phyloP scores from a whole-genome alignment of 2,888 invertebrate genomes.

The Lasioglossum malachurum region DNA sequence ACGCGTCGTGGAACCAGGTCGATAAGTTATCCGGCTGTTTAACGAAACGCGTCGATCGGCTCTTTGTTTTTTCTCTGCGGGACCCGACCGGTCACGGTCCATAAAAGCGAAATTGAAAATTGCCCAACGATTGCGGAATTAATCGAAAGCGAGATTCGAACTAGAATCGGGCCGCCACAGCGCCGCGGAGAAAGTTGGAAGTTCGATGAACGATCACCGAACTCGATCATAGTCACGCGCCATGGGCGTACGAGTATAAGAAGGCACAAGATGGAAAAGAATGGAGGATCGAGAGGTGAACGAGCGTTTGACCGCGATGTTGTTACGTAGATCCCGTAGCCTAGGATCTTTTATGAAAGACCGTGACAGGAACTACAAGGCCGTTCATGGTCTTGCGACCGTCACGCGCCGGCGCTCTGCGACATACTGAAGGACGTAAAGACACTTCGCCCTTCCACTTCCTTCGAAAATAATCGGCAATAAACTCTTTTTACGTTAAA shows the following conservation, averaged over 20 bases:
- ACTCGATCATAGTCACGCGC: constrained; percentile 11
- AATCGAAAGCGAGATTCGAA: constrained; percentile 28
- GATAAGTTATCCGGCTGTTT: constrained; percentile 56
- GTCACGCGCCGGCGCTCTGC: constrained; percentile 58
- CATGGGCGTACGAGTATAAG: constrained; percentile 18
- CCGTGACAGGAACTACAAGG: constrained; percentile 67
- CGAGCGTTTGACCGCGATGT: constrained; percentile 24
- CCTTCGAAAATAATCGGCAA: not conserved
- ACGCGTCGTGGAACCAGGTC: constrained; percentile 21
- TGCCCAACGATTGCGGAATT: constrained; percentile 39
- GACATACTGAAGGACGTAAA: constrained; percentile 56
- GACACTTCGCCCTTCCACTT: constrained; percentile 27
- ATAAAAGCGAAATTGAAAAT: constrained; percentile 54
- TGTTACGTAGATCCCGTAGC: constrained; percentile 37
- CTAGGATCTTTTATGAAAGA: constrained; percentile 51
- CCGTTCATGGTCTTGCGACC: constrained; percentile 54
- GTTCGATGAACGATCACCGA: not conserved
- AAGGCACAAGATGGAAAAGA: not conserved
- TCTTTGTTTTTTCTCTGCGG: not conserved
- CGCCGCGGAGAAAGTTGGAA: too few relatives aligned
- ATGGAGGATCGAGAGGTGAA: not conserved
- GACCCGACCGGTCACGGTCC: constrained; percentile 35
- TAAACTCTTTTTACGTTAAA: too few relatives aligned
- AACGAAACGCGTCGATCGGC: constrained; percentile 15
- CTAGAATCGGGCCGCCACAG: not conserved